A percentile compares a stretch with the other conserved stretches of the same genome.
Conservation (phyloP, 2,797 vertebrate species). For the Antrozous pallidus region DNA sequence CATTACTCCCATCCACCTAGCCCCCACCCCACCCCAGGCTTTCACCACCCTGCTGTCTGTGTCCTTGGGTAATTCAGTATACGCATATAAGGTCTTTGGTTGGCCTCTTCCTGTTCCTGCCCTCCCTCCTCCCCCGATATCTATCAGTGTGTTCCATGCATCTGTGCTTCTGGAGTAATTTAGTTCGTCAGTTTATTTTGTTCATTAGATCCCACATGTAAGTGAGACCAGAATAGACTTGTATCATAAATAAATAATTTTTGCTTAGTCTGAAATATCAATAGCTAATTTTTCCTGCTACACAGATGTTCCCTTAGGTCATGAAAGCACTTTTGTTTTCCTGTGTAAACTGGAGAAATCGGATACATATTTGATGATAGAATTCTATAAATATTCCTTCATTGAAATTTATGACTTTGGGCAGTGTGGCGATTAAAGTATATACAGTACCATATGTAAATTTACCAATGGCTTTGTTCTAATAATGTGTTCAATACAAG, state of each 20-base stretch:
- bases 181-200: too few species aligned
- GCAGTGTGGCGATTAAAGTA: background rate
- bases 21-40: too few species aligned
- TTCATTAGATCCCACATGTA: too few species aligned
- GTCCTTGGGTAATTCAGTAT: too few species aligned
- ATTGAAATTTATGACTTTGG: background rate
- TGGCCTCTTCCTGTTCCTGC: too few species aligned
- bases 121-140: too few species aligned
- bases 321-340: background rate
- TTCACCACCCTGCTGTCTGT: too few species aligned
- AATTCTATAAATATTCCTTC: background rate
- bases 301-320: background rate
- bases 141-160: too few species aligned
- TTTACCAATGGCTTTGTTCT: background rate
- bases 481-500: background rate
- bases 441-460: background rate
- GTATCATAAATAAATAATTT: background rate
- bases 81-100: too few species aligned
- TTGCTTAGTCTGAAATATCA: conserved; percentile 10
- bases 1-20: too few species aligned
- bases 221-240: background rate
- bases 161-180: too few species aligned
- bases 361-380: background rate
- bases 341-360: background rate
- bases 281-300: background rate